A percentile compares a stretch with the other conserved stretches of the same genome.
Conservation (phyloP, 2,888 invertebrate species). For the Tortrix viridana region DNA sequence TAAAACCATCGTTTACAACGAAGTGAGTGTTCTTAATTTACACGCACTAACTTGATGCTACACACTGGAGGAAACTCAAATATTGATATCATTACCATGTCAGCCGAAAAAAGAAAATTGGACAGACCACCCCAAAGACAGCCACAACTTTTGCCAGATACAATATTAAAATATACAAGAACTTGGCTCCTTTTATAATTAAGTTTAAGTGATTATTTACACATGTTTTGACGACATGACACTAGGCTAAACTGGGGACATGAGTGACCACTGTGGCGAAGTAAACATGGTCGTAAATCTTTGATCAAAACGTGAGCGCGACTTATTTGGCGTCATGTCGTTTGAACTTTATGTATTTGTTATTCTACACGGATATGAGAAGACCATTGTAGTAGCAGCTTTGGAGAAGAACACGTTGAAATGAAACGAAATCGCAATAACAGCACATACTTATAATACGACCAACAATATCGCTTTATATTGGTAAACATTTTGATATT, state of each 20-base stretch:
- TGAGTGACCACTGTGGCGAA: conserved; percentile 12
- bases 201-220: background rate
- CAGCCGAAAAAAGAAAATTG: no score
- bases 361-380: conserved; percentile 3
- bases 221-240: background rate
- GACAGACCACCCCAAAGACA: no score
- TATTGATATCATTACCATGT: no score
- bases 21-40: no score
- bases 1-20: no score
- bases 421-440: background rate
- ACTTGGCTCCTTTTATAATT: conserved; percentile 6
- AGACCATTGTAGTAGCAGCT: background rate
- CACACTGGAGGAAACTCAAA: no score
- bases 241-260: conserved; percentile 11
- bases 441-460: background rate
- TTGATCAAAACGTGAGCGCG: conserved; percentile 11
- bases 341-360: conserved; percentile 10
- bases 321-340: conserved; percentile 4
- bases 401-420: background rate
- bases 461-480: background rate
- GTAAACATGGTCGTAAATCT: conserved; percentile 50
- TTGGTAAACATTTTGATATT: background rate
- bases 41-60: no score
- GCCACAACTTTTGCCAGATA: no score
- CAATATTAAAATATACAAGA: background rate